Evolutionary conservation across 1,140 invertebrate species (phyloP).

Genomic region (Trichoplusia ni): DNA sequence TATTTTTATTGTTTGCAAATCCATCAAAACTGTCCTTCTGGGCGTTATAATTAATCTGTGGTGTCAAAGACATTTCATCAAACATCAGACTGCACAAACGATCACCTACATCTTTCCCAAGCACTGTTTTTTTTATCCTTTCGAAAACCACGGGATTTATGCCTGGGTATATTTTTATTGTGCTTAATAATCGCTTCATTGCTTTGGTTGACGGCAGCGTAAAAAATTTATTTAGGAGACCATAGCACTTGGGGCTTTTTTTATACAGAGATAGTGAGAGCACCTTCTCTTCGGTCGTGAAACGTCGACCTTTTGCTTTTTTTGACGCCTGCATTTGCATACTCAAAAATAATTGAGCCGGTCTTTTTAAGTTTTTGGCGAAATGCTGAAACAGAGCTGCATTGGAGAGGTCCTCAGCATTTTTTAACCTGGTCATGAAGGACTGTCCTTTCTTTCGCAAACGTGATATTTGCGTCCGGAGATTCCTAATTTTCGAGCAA

Average conservation of each 20-base stretch:
- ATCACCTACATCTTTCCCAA: constrained; percentile 6
- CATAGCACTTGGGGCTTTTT: constrained; percentile 28
- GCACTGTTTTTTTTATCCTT: constrained; percentile 32
- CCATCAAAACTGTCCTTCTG: constrained; percentile 29
- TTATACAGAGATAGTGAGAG: constrained; percentile 24
- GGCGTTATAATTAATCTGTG: constrained; percentile 25
- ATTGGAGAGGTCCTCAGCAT: not conserved
- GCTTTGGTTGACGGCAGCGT: constrained; percentile 34
- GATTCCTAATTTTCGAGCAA: not conserved
- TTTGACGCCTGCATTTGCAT: not conserved
- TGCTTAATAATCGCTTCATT: constrained; percentile 26
- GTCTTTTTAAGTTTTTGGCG: not conserved
- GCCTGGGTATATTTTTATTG: constrained; percentile 26
- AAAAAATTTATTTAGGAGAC: constrained; percentile 24
- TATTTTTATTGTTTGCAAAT: constrained; percentile 11
- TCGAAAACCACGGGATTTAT: constrained; percentile 34
- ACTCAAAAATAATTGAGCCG: not conserved
- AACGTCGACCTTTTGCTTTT: constrained; percentile 13
- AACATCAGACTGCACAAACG: constrained; percentile 33
- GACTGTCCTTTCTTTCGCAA: not conserved
- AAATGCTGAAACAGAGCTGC: not conserved
- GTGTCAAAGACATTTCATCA: constrained; percentile 39
- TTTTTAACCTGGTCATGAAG: not conserved
- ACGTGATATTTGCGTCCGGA: not conserved
- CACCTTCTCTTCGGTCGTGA: constrained; percentile 24